These are phyloP conservation scores for Callimorpha dominula DNA, from an alignment of 2,888 invertebrate genomes.

Conservation along the genomic window DNA sequence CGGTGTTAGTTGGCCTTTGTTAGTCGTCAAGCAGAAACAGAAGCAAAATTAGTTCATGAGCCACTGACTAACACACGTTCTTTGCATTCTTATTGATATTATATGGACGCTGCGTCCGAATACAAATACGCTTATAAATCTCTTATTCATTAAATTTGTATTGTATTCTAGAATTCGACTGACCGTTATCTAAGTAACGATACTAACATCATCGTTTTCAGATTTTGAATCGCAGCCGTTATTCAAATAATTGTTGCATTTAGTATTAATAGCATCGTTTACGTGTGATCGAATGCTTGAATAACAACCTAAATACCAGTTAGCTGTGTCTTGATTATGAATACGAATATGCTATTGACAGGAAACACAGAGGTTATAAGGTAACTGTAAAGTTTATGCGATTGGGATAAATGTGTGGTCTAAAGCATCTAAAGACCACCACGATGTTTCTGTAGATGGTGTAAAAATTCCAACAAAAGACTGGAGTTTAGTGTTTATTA, in stretches of 20 bases:
- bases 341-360: neutral
- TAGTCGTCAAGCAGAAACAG: too few species aligned
- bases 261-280: conserved; percentile 39
- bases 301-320: conserved; percentile 20
- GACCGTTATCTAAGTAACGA: too few species aligned
- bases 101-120: too few species aligned
- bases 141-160: too few species aligned
- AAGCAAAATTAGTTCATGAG: too few species aligned
- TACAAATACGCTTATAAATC: too few species aligned
- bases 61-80: too few species aligned
- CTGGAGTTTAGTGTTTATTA: neutral
- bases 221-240: conserved; percentile 7
- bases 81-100: too few species aligned
- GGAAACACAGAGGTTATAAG: neutral
- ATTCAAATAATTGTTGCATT: conserved; percentile 29
- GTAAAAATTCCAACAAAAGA: neutral
- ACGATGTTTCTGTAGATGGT: neutral
- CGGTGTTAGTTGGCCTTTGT: too few species aligned
- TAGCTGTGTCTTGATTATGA: conserved; percentile 1
- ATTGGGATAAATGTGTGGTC: neutral
- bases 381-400: neutral
- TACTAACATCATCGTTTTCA: neutral
- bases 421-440: neutral
- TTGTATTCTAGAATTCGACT: too few species aligned
- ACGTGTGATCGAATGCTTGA: conserved; percentile 33